phyloP scores from a whole-genome alignment of 2,797 vertebrate genomes.

The Chaunax sp. region DNA sequence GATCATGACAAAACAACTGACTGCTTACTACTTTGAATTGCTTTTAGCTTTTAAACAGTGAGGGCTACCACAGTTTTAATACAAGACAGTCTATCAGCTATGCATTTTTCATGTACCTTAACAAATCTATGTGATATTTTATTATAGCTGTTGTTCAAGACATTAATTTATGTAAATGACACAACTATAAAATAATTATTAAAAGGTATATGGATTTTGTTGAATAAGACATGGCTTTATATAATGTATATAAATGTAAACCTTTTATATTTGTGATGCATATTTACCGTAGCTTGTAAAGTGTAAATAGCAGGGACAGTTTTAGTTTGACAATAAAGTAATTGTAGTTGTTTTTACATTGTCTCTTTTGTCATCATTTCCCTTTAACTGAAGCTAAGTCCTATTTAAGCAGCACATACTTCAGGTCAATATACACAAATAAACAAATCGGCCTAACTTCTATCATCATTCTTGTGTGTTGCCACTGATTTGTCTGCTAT shows the following conservation, averaged over 20 bases:
- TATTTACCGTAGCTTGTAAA: slow-evolving; percentile 83
- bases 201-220: slow-evolving; percentile 62
- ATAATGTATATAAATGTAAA: slow-evolving; percentile 85
- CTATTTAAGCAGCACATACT: neutral
- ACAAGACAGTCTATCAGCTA: slow-evolving; percentile 35
- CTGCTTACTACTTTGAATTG: slow-evolving; percentile 65
- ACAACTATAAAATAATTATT: slow-evolving; percentile 54
- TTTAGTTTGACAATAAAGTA: slow-evolving; percentile 86
- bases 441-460: neutral
- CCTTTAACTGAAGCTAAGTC: neutral
- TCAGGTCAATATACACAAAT: neutral
- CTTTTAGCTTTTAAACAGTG: slow-evolving; percentile 44
- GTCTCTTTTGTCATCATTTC: slow-evolving; percentile 58
- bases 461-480: slow-evolving; percentile 3
- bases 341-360: slow-evolving; percentile 82
- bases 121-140: slow-evolving; percentile 45
- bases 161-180: slow-evolving; percentile 50
- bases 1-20: slow-evolving; percentile 64
- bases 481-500: neutral
- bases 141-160: slow-evolving; percentile 48
- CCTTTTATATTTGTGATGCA: slow-evolving; percentile 81
- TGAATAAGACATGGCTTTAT: slow-evolving; percentile 67
- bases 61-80: slow-evolving; percentile 28
- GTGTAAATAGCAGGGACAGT: slow-evolving; percentile 86
- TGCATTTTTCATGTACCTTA: slow-evolving; percentile 40